Evolutionary conservation across 2,113 vertebrate genomes (phyloP).

Genomic region (Rhea pennata): DNA sequence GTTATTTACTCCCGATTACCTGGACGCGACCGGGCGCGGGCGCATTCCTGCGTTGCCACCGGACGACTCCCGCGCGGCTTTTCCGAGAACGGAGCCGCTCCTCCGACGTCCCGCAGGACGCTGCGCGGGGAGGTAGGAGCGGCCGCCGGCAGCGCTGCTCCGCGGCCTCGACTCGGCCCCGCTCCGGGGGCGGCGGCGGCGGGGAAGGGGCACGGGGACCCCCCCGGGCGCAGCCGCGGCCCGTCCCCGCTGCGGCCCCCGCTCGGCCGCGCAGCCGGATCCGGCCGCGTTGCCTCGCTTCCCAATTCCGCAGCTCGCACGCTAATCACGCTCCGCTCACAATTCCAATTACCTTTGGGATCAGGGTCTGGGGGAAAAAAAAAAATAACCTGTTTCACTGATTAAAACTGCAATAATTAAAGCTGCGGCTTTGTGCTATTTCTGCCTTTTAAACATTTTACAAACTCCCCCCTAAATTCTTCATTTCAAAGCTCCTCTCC

Average conservation of each 20-base stretch:
- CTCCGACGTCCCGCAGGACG: neutral
- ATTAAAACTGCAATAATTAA: slow-evolving; percentile 56
- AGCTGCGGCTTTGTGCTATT: neutral
- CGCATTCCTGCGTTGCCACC: neutral
- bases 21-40: neutral
- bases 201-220: too few relatives aligned
- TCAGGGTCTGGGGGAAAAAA: neutral
- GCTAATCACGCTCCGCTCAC: neutral
- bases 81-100: neutral
- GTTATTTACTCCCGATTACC: slow-evolving; percentile 46
- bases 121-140: too few relatives aligned
- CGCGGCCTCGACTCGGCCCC: too few relatives aligned
- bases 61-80: neutral
- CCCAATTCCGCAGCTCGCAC: neutral
- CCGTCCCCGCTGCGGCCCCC: too few relatives aligned
- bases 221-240: too few relatives aligned
- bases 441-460: slow-evolving; percentile 29
- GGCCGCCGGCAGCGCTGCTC: too few relatives aligned
- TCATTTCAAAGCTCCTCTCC: neutral
- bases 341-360: slow-evolving; percentile 34
- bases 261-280: too few relatives aligned
- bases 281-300: neutral
- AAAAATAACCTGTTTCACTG: neutral
- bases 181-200: too few relatives aligned
- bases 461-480: neutral